A percentile compares a stretch with the other conserved stretches of the same genome.
These are phyloP conservation scores for Salminus brasiliensis DNA, from an alignment of 2,113 vertebrate species.

Conservation along the genomic window DNA sequence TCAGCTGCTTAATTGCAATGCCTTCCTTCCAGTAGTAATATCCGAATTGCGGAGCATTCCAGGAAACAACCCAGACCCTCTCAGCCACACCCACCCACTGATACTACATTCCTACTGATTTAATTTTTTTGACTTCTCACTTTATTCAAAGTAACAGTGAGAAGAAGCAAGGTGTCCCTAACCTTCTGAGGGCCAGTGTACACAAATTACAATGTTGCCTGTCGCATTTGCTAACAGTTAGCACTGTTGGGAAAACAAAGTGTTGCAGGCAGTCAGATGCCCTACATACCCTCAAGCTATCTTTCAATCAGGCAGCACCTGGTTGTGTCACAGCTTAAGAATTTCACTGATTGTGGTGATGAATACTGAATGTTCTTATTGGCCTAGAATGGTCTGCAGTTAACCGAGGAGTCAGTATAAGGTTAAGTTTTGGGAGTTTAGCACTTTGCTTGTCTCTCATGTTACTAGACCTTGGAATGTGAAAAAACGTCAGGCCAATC, in stretches of 20 bases:
- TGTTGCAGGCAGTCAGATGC: not conserved
- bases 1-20: not conserved
- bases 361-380: not conserved
- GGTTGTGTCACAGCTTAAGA: not conserved
- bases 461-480: too few relatives aligned
- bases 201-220: not conserved
- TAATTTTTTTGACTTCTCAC: too few relatives aligned
- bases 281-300: not conserved
- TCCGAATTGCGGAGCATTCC: not conserved
- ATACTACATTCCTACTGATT: not conserved
- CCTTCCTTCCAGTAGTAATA: not conserved
- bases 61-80: not conserved
- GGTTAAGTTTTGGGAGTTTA: too few relatives aligned
- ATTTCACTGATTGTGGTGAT: constrained; percentile 7
- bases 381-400: not conserved
- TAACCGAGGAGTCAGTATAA: too few relatives aligned
- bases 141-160: too few relatives aligned
- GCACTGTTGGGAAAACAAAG: not conserved
- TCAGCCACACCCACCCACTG: not conserved
- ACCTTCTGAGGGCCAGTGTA: too few relatives aligned
- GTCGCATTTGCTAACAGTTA: not conserved
- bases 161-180: too few relatives aligned
- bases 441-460: too few relatives aligned
- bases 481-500: too few relatives aligned
- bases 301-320: not conserved